A percentile compares a stretch with the other conserved stretches of the same genome.
Evolutionary conservation across 1,140 invertebrate genomes (phyloP).

Genomic region (Varroa destructor): DNA sequence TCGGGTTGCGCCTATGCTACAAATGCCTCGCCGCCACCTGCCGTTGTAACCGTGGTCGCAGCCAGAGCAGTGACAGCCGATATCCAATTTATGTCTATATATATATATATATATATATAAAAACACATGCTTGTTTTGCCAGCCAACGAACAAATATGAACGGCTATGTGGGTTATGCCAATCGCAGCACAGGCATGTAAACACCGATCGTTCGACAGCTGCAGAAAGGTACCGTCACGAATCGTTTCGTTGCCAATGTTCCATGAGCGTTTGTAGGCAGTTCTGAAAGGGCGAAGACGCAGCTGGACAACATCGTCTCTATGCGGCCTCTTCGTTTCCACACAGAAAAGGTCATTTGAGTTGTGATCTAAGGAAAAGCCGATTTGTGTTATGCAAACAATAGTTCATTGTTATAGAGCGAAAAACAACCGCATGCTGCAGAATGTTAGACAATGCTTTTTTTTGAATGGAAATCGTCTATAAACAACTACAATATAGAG

Average conservation of each 20-base stretch:
- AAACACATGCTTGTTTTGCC: background rate
- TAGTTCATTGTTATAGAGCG: too few relatives aligned
- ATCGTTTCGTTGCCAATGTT: background rate
- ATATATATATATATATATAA: background rate
- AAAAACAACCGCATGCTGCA: too few relatives aligned
- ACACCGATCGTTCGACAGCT: too few relatives aligned
- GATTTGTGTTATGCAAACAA: too few relatives aligned
- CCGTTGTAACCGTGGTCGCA: background rate
- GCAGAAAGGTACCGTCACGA: background rate
- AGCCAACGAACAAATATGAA: background rate
- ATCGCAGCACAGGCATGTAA: background rate
- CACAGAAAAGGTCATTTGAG: too few relatives aligned
- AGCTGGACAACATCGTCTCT: too few relatives aligned
- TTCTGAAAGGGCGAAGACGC: too few relatives aligned
- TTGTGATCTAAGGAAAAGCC: too few relatives aligned
- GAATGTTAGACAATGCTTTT: too few relatives aligned
- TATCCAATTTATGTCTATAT: background rate
- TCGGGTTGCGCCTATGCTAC: conserved; percentile 4
- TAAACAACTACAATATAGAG: too few relatives aligned
- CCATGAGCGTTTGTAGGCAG: background rate
- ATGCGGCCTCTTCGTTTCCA: too few relatives aligned
- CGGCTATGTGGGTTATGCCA: background rate
- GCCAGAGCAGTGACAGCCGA: background rate
- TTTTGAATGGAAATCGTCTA: too few relatives aligned
- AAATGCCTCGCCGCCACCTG: background rate